These are phyloP conservation scores for Chiroxiphia lanceolata DNA, from an alignment of 2,797 vertebrate species.

Conservation along the genomic window DNA sequence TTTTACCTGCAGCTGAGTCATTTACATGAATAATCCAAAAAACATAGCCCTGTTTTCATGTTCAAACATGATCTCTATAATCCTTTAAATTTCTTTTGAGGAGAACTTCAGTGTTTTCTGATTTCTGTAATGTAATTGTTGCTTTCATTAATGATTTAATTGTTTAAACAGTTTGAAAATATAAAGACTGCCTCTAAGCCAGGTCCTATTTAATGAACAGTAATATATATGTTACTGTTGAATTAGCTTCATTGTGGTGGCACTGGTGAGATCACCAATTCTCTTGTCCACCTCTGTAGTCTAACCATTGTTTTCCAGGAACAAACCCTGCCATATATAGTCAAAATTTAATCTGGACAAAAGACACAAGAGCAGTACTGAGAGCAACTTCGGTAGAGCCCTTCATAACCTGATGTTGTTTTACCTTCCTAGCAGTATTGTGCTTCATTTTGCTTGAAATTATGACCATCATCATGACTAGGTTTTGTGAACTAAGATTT, in stretches of 20 bases:
- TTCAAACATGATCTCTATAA: background rate
- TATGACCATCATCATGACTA: background rate
- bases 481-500: too few relatives aligned
- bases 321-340: background rate
- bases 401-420: conserved; percentile 20
- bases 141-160: background rate
- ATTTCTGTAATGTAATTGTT: background rate
- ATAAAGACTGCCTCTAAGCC: background rate
- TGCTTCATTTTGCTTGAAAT: conserved; percentile 20
- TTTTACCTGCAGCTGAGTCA: background rate
- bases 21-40: background rate
- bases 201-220: background rate
- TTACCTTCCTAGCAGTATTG: background rate
- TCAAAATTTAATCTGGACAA: background rate
- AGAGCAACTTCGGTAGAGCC: background rate
- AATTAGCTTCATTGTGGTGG: background rate
- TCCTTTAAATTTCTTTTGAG: conserved; percentile 9
- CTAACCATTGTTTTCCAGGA: background rate
- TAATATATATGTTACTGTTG: background rate
- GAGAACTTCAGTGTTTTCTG: background rate
- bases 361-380: background rate
- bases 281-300: background rate
- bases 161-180: conserved; percentile 14
- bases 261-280: background rate
- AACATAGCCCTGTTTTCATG: background rate